These are phyloP conservation scores for Ellobium chinense DNA, from an alignment of 2,888 invertebrate genomes.

Conservation along the genomic window DNA sequence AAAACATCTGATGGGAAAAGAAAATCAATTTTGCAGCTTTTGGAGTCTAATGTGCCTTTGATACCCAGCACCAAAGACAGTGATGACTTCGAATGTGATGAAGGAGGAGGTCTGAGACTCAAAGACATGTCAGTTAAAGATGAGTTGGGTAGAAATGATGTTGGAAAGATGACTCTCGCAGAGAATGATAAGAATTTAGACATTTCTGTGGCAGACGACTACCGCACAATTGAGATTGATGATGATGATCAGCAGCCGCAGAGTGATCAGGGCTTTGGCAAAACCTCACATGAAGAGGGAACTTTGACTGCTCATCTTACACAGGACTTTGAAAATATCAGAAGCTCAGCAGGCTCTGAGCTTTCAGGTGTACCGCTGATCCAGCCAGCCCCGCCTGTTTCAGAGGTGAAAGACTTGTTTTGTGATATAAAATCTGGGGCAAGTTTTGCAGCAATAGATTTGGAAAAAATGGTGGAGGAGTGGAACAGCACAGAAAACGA, in stretches of 20 bases:
- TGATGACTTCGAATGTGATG: constrained; percentile 30
- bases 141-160: background rate
- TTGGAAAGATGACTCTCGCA: background rate
- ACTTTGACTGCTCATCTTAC: too few relatives aligned
- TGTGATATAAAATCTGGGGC: background rate
- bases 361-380: background rate
- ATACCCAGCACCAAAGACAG: background rate
- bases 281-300: background rate
- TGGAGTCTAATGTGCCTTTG: background rate
- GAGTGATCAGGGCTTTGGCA: background rate
- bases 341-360: background rate
- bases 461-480: constrained; percentile 28
- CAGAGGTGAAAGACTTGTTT: constrained; percentile 14
- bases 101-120: background rate
- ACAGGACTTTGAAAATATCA: background rate
- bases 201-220: background rate
- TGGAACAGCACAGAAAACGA: constrained; percentile 17
- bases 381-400: background rate
- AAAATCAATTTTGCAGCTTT: constrained; percentile 6
- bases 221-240: background rate
- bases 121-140: background rate
- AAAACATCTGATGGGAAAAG: constrained; percentile 9
- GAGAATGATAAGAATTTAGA: background rate
- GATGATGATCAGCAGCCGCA: background rate
- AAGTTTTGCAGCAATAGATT: constrained; percentile 27